Evolutionary conservation across 2,113 vertebrate genomes (phyloP).

Genomic region (Trogon surrucura): DNA sequence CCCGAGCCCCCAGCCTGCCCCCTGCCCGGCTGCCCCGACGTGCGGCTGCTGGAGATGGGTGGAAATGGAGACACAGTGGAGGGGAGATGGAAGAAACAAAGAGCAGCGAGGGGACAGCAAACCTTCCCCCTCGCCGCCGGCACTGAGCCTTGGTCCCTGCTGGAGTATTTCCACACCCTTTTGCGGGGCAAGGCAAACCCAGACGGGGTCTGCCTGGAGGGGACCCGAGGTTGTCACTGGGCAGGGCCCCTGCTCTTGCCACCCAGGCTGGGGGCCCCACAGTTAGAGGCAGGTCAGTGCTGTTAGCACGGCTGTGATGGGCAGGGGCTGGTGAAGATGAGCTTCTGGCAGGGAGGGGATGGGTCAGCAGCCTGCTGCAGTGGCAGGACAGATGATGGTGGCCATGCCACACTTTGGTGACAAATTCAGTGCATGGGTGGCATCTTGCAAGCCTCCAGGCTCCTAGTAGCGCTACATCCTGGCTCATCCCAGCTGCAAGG

Average conservation of each 20-base stretch:
- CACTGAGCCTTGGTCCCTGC: not conserved
- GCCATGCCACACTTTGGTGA: not conserved
- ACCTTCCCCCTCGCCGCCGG: not conserved
- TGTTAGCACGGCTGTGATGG: fast-evolving
- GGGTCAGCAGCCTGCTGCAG: not conserved
- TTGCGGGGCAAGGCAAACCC: not conserved
- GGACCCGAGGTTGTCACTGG: not conserved
- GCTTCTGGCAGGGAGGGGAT: not conserved
- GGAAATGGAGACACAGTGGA: not conserved
- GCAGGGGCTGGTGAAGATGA: not conserved
- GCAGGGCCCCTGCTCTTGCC: not conserved
- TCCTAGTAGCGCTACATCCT: not conserved
- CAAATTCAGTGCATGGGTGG: not conserved
- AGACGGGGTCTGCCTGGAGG: not conserved
- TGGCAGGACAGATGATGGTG: not conserved
- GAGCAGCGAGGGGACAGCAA: not conserved
- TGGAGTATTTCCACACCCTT: not conserved
- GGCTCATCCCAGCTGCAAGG: not conserved
- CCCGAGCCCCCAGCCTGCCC: not conserved
- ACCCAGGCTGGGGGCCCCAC: fast-evolving
- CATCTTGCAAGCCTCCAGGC: not conserved
- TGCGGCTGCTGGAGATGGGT: not conserved
- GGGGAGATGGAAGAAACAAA: not conserved
- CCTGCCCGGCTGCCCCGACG: fast-evolving
- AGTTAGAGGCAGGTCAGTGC: not conserved